phyloP scores from a whole-genome alignment of 2,888 invertebrate species.

The Stenoptilia bipunctidactyla region DNA sequence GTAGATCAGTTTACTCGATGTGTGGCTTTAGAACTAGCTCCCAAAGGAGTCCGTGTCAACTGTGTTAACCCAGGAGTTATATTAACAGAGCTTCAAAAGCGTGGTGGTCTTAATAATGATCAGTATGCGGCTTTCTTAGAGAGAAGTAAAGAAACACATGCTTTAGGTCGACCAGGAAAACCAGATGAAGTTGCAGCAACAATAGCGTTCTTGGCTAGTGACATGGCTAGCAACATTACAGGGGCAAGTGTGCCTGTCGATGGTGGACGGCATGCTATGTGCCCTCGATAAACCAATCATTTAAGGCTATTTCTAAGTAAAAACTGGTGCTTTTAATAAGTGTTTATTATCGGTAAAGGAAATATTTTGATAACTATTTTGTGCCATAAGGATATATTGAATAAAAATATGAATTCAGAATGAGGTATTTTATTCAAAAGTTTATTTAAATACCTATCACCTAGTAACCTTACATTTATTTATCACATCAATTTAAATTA shows the following conservation, averaged over 20 bases:
- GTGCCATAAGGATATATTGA: too few relatives aligned
- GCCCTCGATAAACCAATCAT: slow-evolving; percentile 87
- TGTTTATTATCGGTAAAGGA: too few relatives aligned
- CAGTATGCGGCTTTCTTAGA: slow-evolving; percentile 88
- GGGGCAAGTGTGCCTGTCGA: slow-evolving; percentile 92
- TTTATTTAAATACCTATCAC: slow-evolving; percentile 26
- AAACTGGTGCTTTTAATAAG: too few relatives aligned
- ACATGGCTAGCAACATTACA: slow-evolving; percentile 90
- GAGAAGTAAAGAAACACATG: slow-evolving; percentile 89
- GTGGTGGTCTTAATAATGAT: slow-evolving; percentile 87
- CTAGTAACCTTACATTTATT: slow-evolving; percentile 23
- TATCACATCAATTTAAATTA: slow-evolving; percentile 33
- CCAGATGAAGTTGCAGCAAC: slow-evolving; percentile 89
- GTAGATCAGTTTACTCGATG: slow-evolving; percentile 96
- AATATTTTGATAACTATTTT: too few relatives aligned
- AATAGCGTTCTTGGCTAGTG: slow-evolving; percentile 93
- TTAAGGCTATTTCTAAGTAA: too few relatives aligned
- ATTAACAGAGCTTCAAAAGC: slow-evolving; percentile 87
- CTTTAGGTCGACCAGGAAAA: slow-evolving; percentile 87
- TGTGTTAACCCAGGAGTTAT: slow-evolving; percentile 95
- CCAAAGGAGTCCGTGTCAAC: slow-evolving; percentile 89
- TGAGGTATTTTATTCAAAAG: too few relatives aligned
- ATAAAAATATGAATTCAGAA: too few relatives aligned
- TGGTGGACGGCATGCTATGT: slow-evolving; percentile 95
- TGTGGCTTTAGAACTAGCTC: slow-evolving; percentile 87